These are phyloP conservation scores for Temnopleurus reevesii DNA, from an alignment of 53 echinoderm and acorn worm species.

Conservation along the genomic window DNA sequence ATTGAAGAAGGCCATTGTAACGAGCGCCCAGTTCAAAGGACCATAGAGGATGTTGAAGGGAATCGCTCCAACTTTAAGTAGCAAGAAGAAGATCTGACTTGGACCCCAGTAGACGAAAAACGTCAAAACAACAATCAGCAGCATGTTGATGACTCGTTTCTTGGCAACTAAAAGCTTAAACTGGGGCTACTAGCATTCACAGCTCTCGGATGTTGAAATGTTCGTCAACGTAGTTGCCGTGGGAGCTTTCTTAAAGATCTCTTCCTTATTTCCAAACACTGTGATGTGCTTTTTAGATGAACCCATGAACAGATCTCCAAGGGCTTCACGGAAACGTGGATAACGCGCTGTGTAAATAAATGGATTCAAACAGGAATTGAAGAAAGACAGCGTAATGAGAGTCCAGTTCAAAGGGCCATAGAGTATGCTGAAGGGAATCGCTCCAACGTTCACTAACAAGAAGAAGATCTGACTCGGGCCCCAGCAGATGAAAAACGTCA, in stretches of 20 bases:
- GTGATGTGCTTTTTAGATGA: neutral
- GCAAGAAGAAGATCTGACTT: neutral
- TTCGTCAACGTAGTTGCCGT: too few species aligned
- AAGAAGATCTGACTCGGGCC: conserved; percentile 1
- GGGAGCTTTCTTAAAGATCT: neutral
- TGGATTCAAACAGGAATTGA: conserved; percentile 14
- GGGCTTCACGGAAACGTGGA: neutral
- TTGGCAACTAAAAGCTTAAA: neutral
- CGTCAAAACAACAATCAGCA: neutral
- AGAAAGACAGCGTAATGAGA: neutral
- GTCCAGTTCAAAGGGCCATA: neutral
- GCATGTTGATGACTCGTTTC: neutral
- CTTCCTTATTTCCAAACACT: neutral
- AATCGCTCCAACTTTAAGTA: neutral
- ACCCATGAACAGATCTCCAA: neutral
- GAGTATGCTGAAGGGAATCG: neutral
- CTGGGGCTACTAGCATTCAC: neutral
- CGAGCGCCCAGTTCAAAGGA: neutral
- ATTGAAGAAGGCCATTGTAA: neutral
- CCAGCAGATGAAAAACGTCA: conserved; percentile 3
- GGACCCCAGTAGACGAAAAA: conserved; percentile 33
- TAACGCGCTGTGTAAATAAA: conserved; percentile 6
- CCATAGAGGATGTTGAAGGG: neutral
- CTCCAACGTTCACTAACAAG: neutral
- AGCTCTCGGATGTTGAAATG: too few species aligned